phyloP scores from a whole-genome alignment of 2,888 invertebrate species.

The Caenorhabditis plicata region DNA sequence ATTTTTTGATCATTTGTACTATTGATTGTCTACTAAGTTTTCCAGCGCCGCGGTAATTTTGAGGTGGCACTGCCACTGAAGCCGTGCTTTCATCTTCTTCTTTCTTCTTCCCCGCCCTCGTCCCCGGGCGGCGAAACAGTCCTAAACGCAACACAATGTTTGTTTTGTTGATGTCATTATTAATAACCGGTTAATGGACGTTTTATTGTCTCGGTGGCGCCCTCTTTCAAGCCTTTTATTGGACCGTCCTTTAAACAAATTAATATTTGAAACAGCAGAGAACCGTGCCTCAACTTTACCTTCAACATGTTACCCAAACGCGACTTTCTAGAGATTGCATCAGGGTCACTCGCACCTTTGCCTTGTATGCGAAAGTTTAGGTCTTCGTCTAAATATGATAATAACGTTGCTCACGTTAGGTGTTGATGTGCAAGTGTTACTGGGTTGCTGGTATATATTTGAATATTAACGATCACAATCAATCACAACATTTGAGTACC shows the following conservation, averaged over 20 bases:
- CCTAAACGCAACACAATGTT: no score
- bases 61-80: constrained; percentile 18
- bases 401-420: no score
- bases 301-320: constrained; percentile 28
- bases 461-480: no score
- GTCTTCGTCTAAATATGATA: constrained; percentile 34
- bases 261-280: background rate
- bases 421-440: no score
- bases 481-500: no score
- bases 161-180: no score
- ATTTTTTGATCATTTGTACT: background rate
- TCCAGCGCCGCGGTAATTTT: constrained; percentile 9
- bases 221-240: constrained; percentile 28
- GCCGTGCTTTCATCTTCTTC: constrained; percentile 24
- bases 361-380: constrained; percentile 47
- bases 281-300: no score
- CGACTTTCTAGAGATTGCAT: constrained; percentile 16
- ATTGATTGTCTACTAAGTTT: constrained; percentile 21
- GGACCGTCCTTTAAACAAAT: constrained; percentile 26
- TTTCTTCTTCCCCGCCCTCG: constrained; percentile 22
- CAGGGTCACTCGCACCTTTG: constrained; percentile 21
- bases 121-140: constrained; percentile 44
- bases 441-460: no score
- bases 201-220: constrained; percentile 47
- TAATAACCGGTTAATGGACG: constrained; percentile 57